Evolutionary conservation across 1,140 invertebrate species (phyloP).

Genomic region (Helicoverpa armigera): DNA sequence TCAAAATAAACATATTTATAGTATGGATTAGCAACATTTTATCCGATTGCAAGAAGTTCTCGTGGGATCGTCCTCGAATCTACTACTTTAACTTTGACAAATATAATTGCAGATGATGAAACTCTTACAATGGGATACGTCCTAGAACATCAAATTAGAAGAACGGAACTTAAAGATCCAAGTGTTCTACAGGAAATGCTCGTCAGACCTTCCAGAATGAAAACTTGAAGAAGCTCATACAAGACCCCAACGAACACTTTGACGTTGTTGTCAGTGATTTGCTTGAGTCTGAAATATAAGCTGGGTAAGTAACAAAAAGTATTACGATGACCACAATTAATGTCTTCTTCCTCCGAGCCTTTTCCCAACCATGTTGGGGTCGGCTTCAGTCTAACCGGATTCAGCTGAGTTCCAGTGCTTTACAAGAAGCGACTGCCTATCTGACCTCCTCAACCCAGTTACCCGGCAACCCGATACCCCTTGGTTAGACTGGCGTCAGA

Average conservation of each 20-base stretch:
- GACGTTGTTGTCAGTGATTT: slow-evolving; percentile 73
- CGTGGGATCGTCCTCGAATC: too few relatives aligned
- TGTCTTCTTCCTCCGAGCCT: too few relatives aligned
- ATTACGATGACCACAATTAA: background rate
- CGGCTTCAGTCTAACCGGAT: too few relatives aligned
- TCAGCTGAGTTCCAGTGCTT: too few relatives aligned
- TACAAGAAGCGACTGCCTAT: too few relatives aligned
- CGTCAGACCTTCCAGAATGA: slow-evolving; percentile 51
- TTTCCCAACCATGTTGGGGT: too few relatives aligned
- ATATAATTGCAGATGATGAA: background rate
- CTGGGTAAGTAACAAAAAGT: slow-evolving; percentile 46
- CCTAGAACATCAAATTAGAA: background rate
- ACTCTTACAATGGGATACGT: background rate
- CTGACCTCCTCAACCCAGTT: too few relatives aligned
- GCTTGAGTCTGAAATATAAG: slow-evolving; percentile 50
- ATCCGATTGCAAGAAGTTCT: too few relatives aligned
- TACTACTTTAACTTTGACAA: background rate
- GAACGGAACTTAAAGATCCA: background rate
- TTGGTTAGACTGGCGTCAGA: too few relatives aligned
- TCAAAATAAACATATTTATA: too few relatives aligned
- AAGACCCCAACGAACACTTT: slow-evolving; percentile 64
- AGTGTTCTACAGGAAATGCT: background rate
- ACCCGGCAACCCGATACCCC: too few relatives aligned
- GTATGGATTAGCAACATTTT: too few relatives aligned
- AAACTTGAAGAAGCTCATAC: slow-evolving; percentile 64